Evolutionary conservation across 1,140 invertebrate species (phyloP), one percentile per base, ranked within the genome.

Genomic region (Brachystomella parvula): DNA sequence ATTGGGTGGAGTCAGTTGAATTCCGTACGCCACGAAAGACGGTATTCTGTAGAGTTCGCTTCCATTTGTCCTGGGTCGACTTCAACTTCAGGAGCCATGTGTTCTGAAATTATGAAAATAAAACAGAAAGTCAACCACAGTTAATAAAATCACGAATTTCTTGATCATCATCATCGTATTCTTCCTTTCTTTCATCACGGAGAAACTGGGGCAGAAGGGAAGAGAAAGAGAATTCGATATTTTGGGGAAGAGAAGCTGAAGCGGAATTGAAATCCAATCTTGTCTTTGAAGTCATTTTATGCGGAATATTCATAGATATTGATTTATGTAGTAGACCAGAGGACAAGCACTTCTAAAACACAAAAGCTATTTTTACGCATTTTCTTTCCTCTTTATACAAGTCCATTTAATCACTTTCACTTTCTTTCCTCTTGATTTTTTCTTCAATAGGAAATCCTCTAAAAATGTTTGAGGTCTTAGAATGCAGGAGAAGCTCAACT

Each of bases 31-130:
- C 70, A 29, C 69, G 69, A 35, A 71, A 71, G 15, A 71, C 69
- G 6, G 79, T 81, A 66, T 79, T 79, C 69, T 81, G 79, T 17
- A 81, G 69, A 2, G 80, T 81, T 47, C 79, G 71, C 61, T 82
- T 82, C 79, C 81, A 83, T 57, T 78, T 79, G 68, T 83, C 82
- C 69, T 82, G 81, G 2, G 82, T 81, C 65, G 82, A 79, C 33
- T 78, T 75, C 31, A 83, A 73, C 68, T 82, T 81, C 30, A 73
- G 70, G 3, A 83, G 71, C 82, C 82, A 83, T 21, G 76, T 77
- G 62, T 75, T 74, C 82, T 83, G 73, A 3, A 74, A 66, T 44
- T 12, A 30, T 30, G 15, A 35, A 53, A 15, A 24, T 53, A 6
- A n/a, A 15, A 53, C 24, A 53, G 6, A n/a, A 53, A 15, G n/a